A percentile compares a stretch with the other conserved stretches of the same genome.
These are phyloP conservation scores for Deilephila porcellus DNA, from an alignment of 2,888 invertebrate genomes.

Conservation along the genomic window DNA sequence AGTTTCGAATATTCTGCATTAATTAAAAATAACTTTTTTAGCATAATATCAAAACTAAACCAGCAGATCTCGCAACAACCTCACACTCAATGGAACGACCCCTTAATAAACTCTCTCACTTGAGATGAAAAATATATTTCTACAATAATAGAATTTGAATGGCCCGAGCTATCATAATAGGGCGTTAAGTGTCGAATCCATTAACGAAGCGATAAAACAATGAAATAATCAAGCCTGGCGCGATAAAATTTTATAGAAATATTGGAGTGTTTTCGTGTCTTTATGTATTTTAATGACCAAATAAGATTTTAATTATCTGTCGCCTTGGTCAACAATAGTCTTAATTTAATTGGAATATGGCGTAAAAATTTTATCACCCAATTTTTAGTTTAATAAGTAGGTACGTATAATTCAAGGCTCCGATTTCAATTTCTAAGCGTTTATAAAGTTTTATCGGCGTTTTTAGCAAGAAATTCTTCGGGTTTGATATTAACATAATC, in stretches of 20 bases:
- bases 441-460: too few species aligned
- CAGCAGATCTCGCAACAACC: not conserved
- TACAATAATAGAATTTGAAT: conserved; percentile 11
- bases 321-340: not conserved
- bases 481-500: too few species aligned
- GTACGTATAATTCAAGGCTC: too few species aligned
- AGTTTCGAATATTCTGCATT: too few species aligned
- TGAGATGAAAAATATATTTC: not conserved
- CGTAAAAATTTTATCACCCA: too few species aligned
- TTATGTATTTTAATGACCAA: not conserved
- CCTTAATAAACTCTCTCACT: not conserved
- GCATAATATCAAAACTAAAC: too few species aligned
- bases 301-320: conserved; percentile 35
- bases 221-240: not conserved
- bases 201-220: conserved; percentile 24
- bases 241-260: conserved; percentile 29
- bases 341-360: not conserved
- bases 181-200: conserved; percentile 26
- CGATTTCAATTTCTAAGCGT: too few species aligned
- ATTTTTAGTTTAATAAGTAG: too few species aligned
- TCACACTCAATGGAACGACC: not conserved
- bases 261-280: not conserved
- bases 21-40: too few species aligned
- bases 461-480: too few species aligned
- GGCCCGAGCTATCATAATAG: not conserved